phyloP scores from a whole-genome alignment of 2,797 vertebrate species.

The Hapalemur alaotrensis region DNA sequence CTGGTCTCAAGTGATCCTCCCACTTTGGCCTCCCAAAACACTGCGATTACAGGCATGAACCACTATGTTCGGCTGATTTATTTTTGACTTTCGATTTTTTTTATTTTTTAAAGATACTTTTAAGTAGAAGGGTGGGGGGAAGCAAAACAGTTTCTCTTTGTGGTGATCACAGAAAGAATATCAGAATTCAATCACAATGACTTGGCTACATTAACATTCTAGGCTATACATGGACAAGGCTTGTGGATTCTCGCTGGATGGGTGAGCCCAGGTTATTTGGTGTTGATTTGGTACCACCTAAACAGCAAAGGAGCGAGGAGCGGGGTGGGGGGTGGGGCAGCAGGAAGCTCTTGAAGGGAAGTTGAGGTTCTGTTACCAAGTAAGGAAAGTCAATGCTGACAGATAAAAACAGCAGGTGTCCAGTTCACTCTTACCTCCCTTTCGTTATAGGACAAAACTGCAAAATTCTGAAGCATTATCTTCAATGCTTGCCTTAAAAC shows the following conservation, averaged over 20 bases:
- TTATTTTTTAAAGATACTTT: not conserved
- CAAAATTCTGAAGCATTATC: not conserved
- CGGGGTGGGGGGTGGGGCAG: too few relatives aligned
- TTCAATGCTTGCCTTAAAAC: not conserved
- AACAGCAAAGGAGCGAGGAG: not conserved
- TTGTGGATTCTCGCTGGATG: not conserved
- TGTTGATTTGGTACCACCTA: too few relatives aligned
- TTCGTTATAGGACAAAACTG: not conserved
- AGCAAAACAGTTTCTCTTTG: not conserved
- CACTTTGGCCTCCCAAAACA: not conserved
- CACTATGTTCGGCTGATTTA: not conserved
- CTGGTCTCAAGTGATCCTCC: not conserved
- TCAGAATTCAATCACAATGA: rapidly evolving
- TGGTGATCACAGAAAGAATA: too few relatives aligned
- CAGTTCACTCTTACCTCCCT: not conserved
- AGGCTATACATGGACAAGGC: too few relatives aligned
- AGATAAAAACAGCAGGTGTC: not conserved
- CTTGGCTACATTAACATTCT: not conserved
- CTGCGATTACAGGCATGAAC: not conserved
- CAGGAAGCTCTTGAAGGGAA: not conserved
- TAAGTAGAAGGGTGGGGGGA: not conserved
- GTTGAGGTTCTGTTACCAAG: not conserved
- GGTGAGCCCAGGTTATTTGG: not conserved
- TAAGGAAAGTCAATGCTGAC: not conserved
- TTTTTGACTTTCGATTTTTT: not conserved